Evolutionary conservation across 2,888 invertebrate genomes (phyloP).

Genomic region (Apamea monoglypha): DNA sequence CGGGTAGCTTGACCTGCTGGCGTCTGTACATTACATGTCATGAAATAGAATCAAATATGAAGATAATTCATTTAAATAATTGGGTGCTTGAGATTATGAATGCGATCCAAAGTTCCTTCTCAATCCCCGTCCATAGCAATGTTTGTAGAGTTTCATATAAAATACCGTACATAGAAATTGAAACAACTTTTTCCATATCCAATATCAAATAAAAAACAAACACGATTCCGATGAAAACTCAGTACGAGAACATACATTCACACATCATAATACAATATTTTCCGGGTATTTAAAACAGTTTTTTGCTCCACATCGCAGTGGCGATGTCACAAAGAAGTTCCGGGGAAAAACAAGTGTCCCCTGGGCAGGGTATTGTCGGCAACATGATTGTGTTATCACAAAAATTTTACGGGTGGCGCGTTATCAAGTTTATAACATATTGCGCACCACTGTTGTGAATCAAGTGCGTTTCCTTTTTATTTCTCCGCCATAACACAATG

Average conservation of each 20-base stretch:
- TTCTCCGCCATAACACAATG: conserved; percentile 47
- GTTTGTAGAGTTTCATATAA: neutral
- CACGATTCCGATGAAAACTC: neutral
- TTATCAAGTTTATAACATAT: conserved; percentile 64
- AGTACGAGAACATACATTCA: neutral
- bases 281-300: conserved; percentile 29
- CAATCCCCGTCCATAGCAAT: neutral
- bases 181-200: neutral
- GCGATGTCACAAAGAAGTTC: conserved; percentile 44
- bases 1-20: too few relatives aligned
- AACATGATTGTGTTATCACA: conserved; percentile 46
- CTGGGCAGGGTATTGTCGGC: conserved; percentile 38
- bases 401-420: conserved; percentile 48
- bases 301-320: conserved; percentile 20
- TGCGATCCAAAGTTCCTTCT: neutral
- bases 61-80: neutral
- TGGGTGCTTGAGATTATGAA: neutral
- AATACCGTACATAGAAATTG: neutral
- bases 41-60: neutral
- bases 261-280: conserved; percentile 11
- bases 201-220: neutral
- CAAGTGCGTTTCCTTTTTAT: conserved; percentile 57
- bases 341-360: conserved; percentile 54
- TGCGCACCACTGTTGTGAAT: conserved; percentile 47
- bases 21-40: too few relatives aligned